A percentile compares a stretch with the other conserved stretches of the same genome.
Evolutionary conservation across 2,113 vertebrate genomes (phyloP).

Genomic region (Stomatorhinus ivindoensis): DNA sequence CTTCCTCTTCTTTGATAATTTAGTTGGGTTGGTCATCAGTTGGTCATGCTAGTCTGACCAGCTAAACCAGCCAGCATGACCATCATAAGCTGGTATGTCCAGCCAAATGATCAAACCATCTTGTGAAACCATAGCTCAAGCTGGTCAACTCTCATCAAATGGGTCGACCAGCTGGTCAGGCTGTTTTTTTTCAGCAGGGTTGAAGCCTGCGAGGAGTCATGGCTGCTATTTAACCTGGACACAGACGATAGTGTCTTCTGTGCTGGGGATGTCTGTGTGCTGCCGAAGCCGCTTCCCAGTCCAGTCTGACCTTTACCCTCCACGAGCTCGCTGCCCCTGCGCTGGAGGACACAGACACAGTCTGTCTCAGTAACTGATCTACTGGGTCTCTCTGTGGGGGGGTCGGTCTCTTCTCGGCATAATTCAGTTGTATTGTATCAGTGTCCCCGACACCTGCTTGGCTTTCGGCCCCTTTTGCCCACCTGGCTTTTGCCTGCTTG

Average conservation of each 20-base stretch:
- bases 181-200: neutral
- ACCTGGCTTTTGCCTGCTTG: no score
- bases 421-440: neutral
- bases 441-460: neutral
- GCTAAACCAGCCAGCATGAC: neutral
- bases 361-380: constrained; percentile 18
- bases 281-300: neutral
- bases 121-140: neutral
- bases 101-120: neutral
- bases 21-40: neutral
- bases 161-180: neutral
- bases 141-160: neutral
- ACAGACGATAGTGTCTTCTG: neutral
- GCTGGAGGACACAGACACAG: neutral
- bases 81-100: neutral
- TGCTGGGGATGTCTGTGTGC: neutral
- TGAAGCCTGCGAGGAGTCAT: neutral
- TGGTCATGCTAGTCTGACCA: neutral
- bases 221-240: neutral
- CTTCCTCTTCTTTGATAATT: neutral
- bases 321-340: neutral
- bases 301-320: neutral
- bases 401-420: neutral
- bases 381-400: neutral
- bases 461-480: no score